phyloP scores from a whole-genome alignment of 1,140 invertebrate species.

The Drosophila chauvacae region DNA sequence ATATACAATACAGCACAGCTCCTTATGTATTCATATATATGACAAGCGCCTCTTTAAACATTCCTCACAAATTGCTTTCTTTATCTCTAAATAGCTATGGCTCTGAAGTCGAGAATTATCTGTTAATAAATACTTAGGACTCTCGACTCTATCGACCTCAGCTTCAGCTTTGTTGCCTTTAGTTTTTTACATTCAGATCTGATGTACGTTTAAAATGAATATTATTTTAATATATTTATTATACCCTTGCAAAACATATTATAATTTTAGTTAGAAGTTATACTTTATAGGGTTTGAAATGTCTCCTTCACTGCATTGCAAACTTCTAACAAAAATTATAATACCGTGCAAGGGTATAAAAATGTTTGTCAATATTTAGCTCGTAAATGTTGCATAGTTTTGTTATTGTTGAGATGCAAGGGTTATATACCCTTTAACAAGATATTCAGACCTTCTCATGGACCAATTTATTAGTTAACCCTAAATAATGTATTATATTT shows the following conservation, averaged over 20 bases:
- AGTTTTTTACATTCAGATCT: too few relatives aligned
- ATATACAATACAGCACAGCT: background rate
- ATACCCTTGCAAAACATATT: background rate
- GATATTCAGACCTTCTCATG: too few relatives aligned
- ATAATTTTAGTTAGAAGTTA: too few relatives aligned
- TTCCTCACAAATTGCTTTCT: conserved; percentile 8
- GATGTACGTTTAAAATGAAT: too few relatives aligned
- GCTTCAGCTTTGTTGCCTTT: background rate
- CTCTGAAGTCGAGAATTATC: conserved; percentile 6
- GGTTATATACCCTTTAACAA: background rate
- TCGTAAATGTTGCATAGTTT: background rate
- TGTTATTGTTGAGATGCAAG: background rate
- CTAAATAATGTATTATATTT: background rate
- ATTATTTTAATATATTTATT: background rate
- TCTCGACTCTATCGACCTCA: conserved; percentile 3
- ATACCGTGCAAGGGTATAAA: too few relatives aligned
- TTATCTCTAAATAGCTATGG: background rate
- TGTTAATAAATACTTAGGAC: conserved; percentile 2
- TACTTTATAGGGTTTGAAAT: too few relatives aligned
- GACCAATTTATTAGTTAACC: background rate
- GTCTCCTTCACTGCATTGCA: too few relatives aligned
- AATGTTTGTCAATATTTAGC: background rate
- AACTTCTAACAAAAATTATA: too few relatives aligned
- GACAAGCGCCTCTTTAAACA: background rate
- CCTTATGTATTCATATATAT: background rate